Evolutionary conservation across 2,113 vertebrate species (phyloP), one percentile per base, ranked within the genome.

Genomic region (Oryzias celebensis): DNA sequence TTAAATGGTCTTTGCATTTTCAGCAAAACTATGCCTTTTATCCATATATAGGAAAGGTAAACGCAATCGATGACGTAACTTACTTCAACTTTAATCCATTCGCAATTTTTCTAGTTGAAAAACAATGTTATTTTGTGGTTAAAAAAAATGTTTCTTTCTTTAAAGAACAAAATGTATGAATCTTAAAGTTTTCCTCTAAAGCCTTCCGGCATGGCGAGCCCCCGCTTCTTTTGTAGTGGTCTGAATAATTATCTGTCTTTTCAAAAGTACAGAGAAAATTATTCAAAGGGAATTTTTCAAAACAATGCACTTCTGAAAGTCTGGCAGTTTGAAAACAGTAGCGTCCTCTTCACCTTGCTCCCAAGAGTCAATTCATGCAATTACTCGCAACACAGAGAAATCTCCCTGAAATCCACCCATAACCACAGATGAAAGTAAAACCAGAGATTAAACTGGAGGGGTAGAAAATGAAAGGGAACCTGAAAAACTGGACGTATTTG

Each of bases 371-470:
- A 49, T 44, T 36, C 75, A 77, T 57, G 84, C 63, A 86, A 78
- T 71, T 72, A 72, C 46, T 72, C 76, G 66, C 69, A 86, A 86
- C 64, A 67, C 47, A 58, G 47, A 28, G 58, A 85, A 80, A 81
- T 75, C 63, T 69, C 58, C 14, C 55, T 63, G 45, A 61, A 70
- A 68, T 48, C 36, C 44, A 50, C 28, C 52, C 28, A 54, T 47
- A 22, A 18, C 24, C 15, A 5, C 14, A 22, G 56, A 71, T 71
- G 52, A 77, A 71, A 71, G 64, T 65, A 71, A 84, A 63, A 47
- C 42, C 62, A 65, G 28, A 64, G 57, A 76, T 85, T 22, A 72
- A 52, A 75, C 24, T 58, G 43, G n/a, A 49, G 49, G 48, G 20
- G 3, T 15, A 28, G 7, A 17, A 15, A 23, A 23, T 15, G 12